Base-by-base conservation (phyloP, 2,113 vertebrate genomes). In the Callopanchax toddi region DNA sequence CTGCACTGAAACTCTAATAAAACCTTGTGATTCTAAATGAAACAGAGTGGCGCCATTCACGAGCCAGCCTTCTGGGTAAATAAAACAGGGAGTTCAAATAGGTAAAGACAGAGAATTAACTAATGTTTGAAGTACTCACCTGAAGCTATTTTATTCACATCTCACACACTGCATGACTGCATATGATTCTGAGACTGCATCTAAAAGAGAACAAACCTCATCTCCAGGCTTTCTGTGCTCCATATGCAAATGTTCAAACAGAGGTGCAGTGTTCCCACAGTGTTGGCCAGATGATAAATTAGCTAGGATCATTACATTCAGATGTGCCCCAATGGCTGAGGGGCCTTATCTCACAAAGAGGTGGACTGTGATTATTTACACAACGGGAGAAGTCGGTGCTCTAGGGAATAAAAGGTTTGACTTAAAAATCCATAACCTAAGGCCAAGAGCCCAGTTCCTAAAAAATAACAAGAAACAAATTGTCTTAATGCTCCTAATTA, bases 191-290 rank as follows among this genome's bases (percentile, higher is more conserved):
- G 13, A 4, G 52, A 64, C 49, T 34, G 9, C 6, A 22, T 66
- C 50, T 50, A 56, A 59, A 71, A 78, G 76, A 69, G 15, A 58
- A 62, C 6, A 17, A 15, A 10, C 16, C 3, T 65, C 16, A 43
- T 73, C 36, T 46, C 37, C 8, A 34, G 23, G 34, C 40, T 56
- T 65, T 37, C 25, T 60, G 44, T 6, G 7, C 42, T 63, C 55
- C 53, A 36, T 49, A 68, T 69, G 53, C 20, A 78, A 72, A 75
- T 51, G 8, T 45, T 26, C 20, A 26, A 57, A 46, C 40, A 6
- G 23, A 56, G 42, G 32, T 52, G 50, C 21, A 45, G 67, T 42
- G 69, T 81, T 83, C 76, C 61, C 65, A 81, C 71, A 71, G 34
- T 74, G 21, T 17, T 42, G 32, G 40, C 56, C 34, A 18, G 43